These are phyloP conservation scores for Adoxophyes honmai DNA, from an alignment of 1,140 invertebrate species.

Conservation along the genomic window DNA sequence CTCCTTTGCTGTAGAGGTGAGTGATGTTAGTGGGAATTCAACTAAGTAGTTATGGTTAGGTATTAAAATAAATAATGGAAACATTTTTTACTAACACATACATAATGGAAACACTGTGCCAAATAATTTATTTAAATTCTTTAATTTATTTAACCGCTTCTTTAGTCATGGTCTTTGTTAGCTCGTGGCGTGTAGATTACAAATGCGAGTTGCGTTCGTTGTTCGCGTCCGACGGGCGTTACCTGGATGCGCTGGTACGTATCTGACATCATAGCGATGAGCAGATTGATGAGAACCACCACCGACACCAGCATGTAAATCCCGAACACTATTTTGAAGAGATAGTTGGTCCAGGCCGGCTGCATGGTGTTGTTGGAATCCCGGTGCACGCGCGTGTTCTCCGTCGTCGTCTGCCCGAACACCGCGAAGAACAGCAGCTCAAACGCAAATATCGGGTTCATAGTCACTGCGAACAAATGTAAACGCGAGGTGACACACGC, in stretches of 20 bases:
- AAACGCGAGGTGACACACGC: slow-evolving; percentile 48
- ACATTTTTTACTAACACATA: too few relatives aligned
- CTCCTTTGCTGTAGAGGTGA: too few relatives aligned
- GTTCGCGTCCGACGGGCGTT: slow-evolving; percentile 34
- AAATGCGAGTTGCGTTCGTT: slow-evolving; percentile 1
- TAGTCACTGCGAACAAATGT: slow-evolving; percentile 87
- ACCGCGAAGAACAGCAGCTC: slow-evolving; percentile 99
- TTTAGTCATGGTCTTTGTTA: not conserved
- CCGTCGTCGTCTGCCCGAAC: slow-evolving; percentile 97
- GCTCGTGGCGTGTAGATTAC: not conserved
- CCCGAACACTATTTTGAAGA: slow-evolving; percentile 90
- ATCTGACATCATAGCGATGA: slow-evolving; percentile 99
- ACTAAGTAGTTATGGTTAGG: too few relatives aligned
- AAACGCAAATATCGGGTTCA: slow-evolving; percentile 93
- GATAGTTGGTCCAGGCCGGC: slow-evolving; percentile 85
- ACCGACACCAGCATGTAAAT: slow-evolving; percentile 99
- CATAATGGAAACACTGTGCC: too few relatives aligned
- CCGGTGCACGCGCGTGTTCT: slow-evolving; percentile 83
- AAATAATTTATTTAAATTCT: slow-evolving; percentile 9
- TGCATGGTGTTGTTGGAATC: slow-evolving; percentile 78
- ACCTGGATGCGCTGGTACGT: slow-evolving; percentile 99
- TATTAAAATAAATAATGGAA: too few relatives aligned
- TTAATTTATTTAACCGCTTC: not conserved
- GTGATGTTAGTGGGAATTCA: too few relatives aligned
- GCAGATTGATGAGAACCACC: slow-evolving; percentile 98